A percentile compares a stretch with the other conserved stretches of the same genome.
Conservation (phyloP, 2,113 vertebrate species). For the Catagonus wagneri region DNA sequence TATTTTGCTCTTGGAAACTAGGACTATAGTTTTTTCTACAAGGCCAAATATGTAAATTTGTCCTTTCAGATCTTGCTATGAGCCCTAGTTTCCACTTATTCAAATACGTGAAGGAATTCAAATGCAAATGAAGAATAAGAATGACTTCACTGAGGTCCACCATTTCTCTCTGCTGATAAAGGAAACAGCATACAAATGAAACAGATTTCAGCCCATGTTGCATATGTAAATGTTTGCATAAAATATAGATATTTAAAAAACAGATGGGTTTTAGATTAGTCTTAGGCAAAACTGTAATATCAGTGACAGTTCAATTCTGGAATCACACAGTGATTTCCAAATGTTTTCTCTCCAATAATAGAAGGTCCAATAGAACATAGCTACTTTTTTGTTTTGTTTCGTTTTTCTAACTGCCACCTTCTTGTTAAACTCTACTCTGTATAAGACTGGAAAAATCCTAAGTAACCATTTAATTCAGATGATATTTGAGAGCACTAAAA, state of each 20-base stretch:
- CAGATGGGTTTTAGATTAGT: neutral
- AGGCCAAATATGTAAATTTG: neutral
- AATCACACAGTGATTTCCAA: neutral
- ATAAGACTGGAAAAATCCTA: neutral
- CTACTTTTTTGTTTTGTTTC: neutral
- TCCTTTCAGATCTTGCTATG: neutral
- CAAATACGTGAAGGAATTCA: neutral
- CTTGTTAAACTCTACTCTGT: neutral
- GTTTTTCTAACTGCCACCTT: neutral
- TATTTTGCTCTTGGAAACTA: neutral
- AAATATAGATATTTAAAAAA: neutral
- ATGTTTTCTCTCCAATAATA: neutral
- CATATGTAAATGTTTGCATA: neutral
- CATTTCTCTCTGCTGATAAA: neutral
- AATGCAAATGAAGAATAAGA: neutral
- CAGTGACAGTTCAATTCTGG: neutral
- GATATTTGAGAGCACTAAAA: no score
- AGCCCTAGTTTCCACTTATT: neutral
- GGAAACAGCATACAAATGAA: neutral
- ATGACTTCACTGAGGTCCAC: neutral
- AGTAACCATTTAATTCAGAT: neutral
- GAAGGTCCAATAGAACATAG: neutral
- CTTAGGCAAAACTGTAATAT: neutral
- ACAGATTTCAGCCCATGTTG: neutral
- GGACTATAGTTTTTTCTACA: neutral